Base-by-base conservation (phyloP, 2,797 vertebrate species). In the Rhinatrema bivittatum region DNA sequence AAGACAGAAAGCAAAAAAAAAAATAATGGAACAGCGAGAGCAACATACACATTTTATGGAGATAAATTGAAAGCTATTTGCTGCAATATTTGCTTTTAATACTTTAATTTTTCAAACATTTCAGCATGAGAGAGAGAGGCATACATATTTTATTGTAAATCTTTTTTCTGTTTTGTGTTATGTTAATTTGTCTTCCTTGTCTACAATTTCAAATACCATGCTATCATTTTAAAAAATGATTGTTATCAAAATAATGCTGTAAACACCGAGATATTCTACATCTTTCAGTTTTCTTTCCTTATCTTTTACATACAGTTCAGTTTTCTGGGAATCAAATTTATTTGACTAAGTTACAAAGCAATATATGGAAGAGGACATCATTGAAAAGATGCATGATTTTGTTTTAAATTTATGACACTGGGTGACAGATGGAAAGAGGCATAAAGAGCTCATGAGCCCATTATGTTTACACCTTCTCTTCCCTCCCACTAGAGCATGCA, bases 71-170 rank as follows among this genome's bases (percentile, higher is more conserved):
- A 78, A 76, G 39, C 53, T 78, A 77, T 83, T 81, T 80, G 61
- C 56, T 74, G 71, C 56, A 80, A 79, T 87, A 80, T 86, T 85
- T 85, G 67, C 70, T 76, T 82, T 86, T 82, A 86, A 87, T 80
- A 87, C 78, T 84, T 87, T 69, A 77, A 81, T 85, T 80, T 83
- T 68, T 77, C 65, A 75, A 77, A 74, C 60, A 68, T 35, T 57
- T 42, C 40, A 55, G n/a, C n/a, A n/a, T n/a, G n/a, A n/a, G n/a
- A n/a, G 59, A 73, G 44, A 74, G 28, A 64, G 37, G 25, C 54
- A 78, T 82, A 79, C 74, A 83, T 85, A 81, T 84, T 81, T 83
- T 58, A 84, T 77, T 62, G 70, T 32, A 32, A 67, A 64, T 36
- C 42, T 58, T 70, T 58, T 70, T 54, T 57, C 58, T 53, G 67